Percentiles rank a stretch among this genome's conserved stretches.
Conservation (phyloP, 2,888 invertebrate genomes). For the Harpagoxenus sublaevis region DNA sequence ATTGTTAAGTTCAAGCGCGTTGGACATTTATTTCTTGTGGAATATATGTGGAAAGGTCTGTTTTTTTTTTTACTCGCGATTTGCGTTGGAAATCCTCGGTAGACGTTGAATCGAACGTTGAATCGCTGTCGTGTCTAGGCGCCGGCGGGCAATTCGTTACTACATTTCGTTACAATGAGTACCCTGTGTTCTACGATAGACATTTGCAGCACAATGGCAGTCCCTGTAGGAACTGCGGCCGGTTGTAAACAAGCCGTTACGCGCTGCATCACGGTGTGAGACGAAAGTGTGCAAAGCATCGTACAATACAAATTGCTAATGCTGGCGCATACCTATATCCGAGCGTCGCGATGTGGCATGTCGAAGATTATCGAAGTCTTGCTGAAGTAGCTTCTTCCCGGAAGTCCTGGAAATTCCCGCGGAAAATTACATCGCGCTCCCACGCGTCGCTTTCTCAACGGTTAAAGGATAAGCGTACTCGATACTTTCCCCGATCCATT, state of each 20-base stretch:
- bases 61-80: not conserved
- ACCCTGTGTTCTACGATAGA: not conserved
- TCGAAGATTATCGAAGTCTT: constrained; percentile 60
- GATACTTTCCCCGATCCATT: not conserved
- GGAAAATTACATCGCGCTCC: constrained; percentile 15
- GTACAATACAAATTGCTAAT: constrained; percentile 16
- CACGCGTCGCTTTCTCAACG: not conserved
- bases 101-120: not conserved
- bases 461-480: not conserved
- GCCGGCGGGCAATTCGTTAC: constrained; percentile 17
- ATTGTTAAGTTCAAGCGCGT: not conserved
- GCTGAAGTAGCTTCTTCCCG: constrained; percentile 40
- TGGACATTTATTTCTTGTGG: not conserved
- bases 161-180: constrained; percentile 30
- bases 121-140: constrained; percentile 9
- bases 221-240: not conserved
- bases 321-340: not conserved
- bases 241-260: constrained; percentile 15
- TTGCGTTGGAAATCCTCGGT: not conserved
- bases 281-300: not conserved
- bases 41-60: not conserved
- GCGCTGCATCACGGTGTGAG: not conserved
- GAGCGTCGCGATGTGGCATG: constrained; percentile 13
- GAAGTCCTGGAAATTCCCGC: constrained; percentile 66
- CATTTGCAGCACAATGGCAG: constrained; percentile 19